These are phyloP conservation scores for Tricholaema leucomelas DNA, from an alignment of 2,113 vertebrate genomes.

Conservation along the genomic window DNA sequence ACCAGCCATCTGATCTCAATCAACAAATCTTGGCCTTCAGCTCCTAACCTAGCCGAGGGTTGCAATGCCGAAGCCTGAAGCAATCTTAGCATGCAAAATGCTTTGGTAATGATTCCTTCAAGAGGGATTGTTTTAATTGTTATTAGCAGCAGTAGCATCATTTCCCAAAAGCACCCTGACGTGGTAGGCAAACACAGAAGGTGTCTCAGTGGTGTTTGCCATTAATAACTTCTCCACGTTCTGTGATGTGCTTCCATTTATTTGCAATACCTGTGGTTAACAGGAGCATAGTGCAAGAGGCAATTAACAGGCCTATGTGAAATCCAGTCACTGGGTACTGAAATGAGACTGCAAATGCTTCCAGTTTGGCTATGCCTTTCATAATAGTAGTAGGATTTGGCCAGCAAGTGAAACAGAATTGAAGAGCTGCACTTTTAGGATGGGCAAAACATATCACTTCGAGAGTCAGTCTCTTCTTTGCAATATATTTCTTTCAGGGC, in stretches of 20 bases:
- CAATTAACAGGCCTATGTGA: not conserved
- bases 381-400: not conserved
- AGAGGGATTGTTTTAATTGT: not conserved
- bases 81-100: constrained; percentile 2
- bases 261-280: not conserved
- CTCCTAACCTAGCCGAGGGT: constrained; percentile 17
- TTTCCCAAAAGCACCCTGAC: not conserved
- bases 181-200: not conserved
- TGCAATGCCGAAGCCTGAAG: constrained; percentile 38
- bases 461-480: not conserved
- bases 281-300: not conserved
- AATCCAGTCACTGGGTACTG: not conserved
- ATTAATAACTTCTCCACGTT: not conserved
- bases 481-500: not conserved
- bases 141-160: not conserved
- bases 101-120: constrained; percentile 28
- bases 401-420: not conserved
- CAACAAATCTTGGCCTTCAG: constrained; percentile 45
- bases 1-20: constrained; percentile 66
- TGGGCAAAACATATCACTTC: not conserved
- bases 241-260: not conserved
- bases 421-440: not conserved
- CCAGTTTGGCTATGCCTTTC: not conserved
- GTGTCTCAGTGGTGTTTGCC: not conserved
- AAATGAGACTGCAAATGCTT: not conserved